Evolutionary conservation across 2,113 vertebrate genomes (phyloP).

Genomic region (Gnathonemus longibarbis): DNA sequence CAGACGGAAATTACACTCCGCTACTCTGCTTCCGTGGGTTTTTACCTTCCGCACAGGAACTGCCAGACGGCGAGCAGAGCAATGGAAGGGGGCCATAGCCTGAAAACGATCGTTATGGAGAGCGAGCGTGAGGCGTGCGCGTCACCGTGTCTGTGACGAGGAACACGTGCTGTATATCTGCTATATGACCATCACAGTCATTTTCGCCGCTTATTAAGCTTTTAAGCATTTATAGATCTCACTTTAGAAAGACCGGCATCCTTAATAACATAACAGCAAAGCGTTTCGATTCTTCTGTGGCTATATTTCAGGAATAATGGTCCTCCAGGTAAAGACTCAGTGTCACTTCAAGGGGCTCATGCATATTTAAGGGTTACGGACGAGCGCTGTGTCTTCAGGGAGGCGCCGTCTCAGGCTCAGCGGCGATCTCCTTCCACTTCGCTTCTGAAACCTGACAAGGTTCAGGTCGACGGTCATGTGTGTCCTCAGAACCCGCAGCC

Average conservation of each 20-base stretch:
- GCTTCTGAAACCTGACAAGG: background rate
- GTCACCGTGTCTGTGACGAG: background rate
- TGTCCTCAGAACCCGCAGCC: background rate
- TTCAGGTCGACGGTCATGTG: background rate
- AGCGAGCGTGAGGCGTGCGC: background rate
- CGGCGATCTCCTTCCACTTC: background rate
- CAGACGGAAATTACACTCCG: background rate
- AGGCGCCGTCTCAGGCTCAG: background rate
- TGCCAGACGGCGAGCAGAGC: background rate
- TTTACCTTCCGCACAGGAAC: background rate
- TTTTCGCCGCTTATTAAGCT: background rate
- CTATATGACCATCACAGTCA: background rate
- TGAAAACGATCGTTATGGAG: background rate
- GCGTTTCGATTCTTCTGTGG: background rate
- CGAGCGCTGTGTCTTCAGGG: background rate
- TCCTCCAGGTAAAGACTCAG: background rate
- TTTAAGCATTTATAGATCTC: background rate
- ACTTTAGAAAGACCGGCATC: background rate
- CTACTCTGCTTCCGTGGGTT: background rate
- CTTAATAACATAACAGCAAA: background rate
- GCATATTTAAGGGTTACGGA: constrained; percentile 10
- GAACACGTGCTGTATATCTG: background rate
- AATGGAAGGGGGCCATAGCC: background rate
- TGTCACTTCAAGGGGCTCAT: background rate
- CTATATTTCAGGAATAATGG: background rate